These are phyloP conservation scores for Sebastes taczanowskii DNA, from an alignment of 2,797 vertebrate genomes.

Conservation along the genomic window DNA sequence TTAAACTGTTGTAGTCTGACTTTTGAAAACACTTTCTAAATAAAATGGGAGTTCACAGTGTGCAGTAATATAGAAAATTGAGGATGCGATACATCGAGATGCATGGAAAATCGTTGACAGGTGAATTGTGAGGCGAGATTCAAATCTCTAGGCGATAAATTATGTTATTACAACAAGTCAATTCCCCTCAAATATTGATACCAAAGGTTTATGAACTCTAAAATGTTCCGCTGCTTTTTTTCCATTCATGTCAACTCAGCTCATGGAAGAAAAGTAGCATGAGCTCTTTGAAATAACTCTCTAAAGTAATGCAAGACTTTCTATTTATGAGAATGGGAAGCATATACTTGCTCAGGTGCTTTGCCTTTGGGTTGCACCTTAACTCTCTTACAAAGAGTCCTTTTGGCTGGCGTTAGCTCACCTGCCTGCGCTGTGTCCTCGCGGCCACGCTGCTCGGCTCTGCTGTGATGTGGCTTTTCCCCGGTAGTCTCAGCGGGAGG, in stretches of 20 bases:
- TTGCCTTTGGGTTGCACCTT: background rate
- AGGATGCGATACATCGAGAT: background rate
- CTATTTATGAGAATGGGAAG: background rate
- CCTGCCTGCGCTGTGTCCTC: background rate
- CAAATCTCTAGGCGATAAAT: background rate
- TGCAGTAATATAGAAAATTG: background rate
- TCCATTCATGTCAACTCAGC: background rate
- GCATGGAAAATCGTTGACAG: background rate
- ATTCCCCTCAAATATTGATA: background rate
- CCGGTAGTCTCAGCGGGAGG: slow-evolving; percentile 14
- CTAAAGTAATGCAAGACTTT: background rate
- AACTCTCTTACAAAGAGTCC: background rate
- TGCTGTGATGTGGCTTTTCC: slow-evolving; percentile 11
- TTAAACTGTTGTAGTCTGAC: background rate
- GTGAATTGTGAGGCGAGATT: background rate
- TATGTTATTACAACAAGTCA: background rate
- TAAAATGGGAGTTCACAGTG: background rate
- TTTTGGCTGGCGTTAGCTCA: background rate
- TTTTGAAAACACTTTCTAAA: background rate
- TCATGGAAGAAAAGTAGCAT: background rate
- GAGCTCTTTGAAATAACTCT: background rate
- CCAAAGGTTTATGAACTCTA: background rate
- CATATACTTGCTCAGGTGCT: background rate
- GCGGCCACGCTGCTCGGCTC: background rate
- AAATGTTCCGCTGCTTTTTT: background rate